Conservation (phyloP, 2,113 vertebrate genomes). For the Clarias magur region DNA sequence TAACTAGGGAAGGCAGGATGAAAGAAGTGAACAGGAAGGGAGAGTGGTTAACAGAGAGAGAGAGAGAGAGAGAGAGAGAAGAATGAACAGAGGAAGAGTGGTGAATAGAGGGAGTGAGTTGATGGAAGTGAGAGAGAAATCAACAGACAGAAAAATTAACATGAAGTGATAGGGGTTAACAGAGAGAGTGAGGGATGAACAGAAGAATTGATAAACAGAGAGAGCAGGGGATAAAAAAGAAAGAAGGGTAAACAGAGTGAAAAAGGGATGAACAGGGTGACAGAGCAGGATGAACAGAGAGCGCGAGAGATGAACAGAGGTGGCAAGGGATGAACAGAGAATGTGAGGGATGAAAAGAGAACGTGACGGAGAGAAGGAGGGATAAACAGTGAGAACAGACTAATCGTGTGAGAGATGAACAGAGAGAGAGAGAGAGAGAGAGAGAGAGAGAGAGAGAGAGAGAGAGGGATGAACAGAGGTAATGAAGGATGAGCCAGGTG, state of each 20-base stretch:
- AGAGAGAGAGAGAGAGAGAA: too few species aligned
- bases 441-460: background rate
- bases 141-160: background rate
- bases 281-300: background rate
- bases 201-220: background rate
- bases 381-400: background rate
- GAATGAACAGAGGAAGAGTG: too few species aligned
- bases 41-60: too few species aligned
- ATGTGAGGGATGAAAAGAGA: too few species aligned
- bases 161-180: background rate
- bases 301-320: background rate
- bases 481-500: conserved; percentile 12
- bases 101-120: too few species aligned
- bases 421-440: too few species aligned
- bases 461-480: background rate
- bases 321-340: background rate
- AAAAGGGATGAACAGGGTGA: background rate
- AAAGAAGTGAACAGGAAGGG: too few species aligned
- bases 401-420: too few species aligned
- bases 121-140: too few species aligned
- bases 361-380: too few species aligned
- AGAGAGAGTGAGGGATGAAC: background rate
- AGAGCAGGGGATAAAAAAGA: background rate
- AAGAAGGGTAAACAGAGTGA: background rate
- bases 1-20: too few species aligned